Percentiles rank a stretch among this genome's conserved stretches.
phyloP scores from a whole-genome alignment of 2,797 vertebrate species.

The Hybognathus amarus region DNA sequence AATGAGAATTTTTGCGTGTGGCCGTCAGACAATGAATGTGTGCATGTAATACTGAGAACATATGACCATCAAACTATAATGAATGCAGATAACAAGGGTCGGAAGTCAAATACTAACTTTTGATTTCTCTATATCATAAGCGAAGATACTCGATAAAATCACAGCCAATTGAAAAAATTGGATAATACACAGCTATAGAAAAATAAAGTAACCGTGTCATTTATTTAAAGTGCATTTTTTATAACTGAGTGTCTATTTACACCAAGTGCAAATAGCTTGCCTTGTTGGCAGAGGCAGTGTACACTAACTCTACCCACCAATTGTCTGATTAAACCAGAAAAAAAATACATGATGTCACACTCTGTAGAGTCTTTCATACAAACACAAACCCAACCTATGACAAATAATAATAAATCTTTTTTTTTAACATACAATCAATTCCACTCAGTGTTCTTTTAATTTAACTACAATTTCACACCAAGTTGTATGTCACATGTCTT shows the following conservation, averaged over 20 bases:
- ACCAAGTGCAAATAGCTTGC: background rate
- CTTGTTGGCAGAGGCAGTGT: background rate
- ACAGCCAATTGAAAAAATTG: background rate
- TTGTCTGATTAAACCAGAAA: no score
- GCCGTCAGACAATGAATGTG: conserved; percentile 76
- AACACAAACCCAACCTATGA: no score
- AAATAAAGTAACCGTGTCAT: background rate
- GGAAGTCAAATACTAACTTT: background rate
- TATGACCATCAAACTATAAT: conserved; percentile 60
- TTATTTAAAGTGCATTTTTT: background rate
- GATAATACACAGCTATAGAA: background rate
- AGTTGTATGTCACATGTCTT: no score
- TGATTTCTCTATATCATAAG: background rate
- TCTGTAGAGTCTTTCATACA: no score
- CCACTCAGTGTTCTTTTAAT: no score
- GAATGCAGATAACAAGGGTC: background rate
- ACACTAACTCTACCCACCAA: no score
- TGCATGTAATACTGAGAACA: conserved; percentile 72
- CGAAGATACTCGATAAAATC: background rate
- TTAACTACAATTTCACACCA: no score
- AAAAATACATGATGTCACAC: no score
- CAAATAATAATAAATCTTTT: no score
- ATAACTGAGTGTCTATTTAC: no score
- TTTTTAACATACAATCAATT: no score
- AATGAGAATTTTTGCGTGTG: conserved; percentile 74